Evolutionary conservation across 2,113 vertebrate genomes (phyloP).

Genomic region (Xiphophorus maculatus): DNA sequence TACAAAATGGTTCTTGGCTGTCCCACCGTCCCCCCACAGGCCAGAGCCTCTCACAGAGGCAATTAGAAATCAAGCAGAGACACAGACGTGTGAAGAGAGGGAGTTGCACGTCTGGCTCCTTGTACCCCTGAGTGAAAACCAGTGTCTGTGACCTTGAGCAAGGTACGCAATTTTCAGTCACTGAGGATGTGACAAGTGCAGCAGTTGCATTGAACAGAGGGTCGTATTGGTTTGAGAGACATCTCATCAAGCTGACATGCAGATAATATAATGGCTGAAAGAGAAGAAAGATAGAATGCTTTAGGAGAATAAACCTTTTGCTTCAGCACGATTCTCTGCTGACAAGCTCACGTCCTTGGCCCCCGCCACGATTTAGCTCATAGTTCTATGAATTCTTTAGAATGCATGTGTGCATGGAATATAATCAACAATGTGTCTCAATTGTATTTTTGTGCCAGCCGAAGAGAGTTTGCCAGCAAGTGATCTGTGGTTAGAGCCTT

Average conservation of each 20-base stretch:
- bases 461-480: conserved; percentile 15
- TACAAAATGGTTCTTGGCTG: conserved; percentile 42
- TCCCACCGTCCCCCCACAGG: conserved; percentile 24
- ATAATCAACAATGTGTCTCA: conserved; percentile 15
- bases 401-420: conserved; percentile 14
- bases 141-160: conserved; percentile 65
- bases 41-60: conserved; percentile 50
- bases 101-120: conserved; percentile 30
- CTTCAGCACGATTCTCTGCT: conserved; percentile 32
- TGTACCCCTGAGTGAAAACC: conserved; percentile 29
- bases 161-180: conserved; percentile 47
- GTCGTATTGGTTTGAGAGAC: conserved; percentile 44
- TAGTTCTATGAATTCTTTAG: conserved; percentile 13
- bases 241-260: conserved; percentile 62
- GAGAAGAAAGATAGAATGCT: conserved; percentile 43
- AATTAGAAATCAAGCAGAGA: conserved; percentile 56
- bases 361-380: conserved; percentile 15
- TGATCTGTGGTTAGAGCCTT: conserved; percentile 53
- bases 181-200: conserved; percentile 46
- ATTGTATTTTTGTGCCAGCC: conserved; percentile 29
- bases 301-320: conserved; percentile 25
- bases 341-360: conserved; percentile 43
- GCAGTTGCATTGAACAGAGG: conserved; percentile 34
- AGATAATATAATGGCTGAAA: conserved; percentile 60
- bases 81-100: conserved; percentile 26